These are phyloP conservation scores for Tetranychus truncatus DNA, from an alignment of 2,888 invertebrate species.

Conservation along the genomic window DNA sequence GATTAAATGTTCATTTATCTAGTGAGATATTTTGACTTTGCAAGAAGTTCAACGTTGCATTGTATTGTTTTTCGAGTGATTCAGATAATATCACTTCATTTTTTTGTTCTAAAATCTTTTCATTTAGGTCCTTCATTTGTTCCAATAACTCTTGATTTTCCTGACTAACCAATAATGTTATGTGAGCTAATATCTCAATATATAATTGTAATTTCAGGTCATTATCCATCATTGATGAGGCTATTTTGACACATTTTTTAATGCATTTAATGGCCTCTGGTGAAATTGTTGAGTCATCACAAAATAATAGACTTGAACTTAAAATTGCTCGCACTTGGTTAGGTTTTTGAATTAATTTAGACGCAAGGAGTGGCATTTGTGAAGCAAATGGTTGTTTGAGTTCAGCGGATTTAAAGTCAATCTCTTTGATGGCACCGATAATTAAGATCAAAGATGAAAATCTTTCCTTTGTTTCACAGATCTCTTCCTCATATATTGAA, in stretches of 20 bases:
- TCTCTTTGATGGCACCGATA: constrained; percentile 83
- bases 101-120: constrained; percentile 19
- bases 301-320: constrained; percentile 14
- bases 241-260: constrained; percentile 82
- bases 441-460: constrained; percentile 85
- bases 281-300: constrained; percentile 14
- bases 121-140: constrained; percentile 9
- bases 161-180: constrained; percentile 17
- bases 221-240: constrained; percentile 91
- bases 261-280: constrained; percentile 47
- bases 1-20: background rate
- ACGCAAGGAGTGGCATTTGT: constrained; percentile 43
- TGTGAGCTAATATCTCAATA: constrained; percentile 80
- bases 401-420: constrained; percentile 81
- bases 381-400: constrained; percentile 36
- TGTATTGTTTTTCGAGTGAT: constrained; percentile 16
- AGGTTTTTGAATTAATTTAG: constrained; percentile 80
- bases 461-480: constrained; percentile 90
- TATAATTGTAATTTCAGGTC: constrained; percentile 88
- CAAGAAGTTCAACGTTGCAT: background rate
- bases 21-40: background rate
- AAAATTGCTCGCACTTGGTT: constrained; percentile 67
- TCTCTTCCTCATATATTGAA: constrained; percentile 92
- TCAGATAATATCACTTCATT: constrained; percentile 18
- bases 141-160: constrained; percentile 8